Conservation (phyloP, 2,113 vertebrate genomes). For the Corythornis madagascariensis region DNA sequence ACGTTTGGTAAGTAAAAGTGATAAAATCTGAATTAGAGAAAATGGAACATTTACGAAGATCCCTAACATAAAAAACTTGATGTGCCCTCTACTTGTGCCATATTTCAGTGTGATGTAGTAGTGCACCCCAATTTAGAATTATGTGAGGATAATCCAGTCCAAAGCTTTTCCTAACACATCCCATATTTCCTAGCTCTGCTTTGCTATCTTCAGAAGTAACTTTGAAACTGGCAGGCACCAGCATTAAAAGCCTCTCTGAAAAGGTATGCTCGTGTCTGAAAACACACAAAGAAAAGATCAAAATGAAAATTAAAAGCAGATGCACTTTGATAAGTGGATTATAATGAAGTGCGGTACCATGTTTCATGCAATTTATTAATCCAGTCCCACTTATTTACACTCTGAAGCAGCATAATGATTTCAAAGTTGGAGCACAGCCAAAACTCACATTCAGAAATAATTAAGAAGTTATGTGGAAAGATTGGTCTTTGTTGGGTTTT, state of each 20-base stretch:
- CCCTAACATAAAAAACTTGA: neutral
- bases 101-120: neutral
- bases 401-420: constrained; percentile 58
- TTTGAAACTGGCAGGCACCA: constrained; percentile 6
- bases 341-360: constrained; percentile 68
- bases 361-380: constrained; percentile 72
- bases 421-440: constrained; percentile 64
- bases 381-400: constrained; percentile 64
- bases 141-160: neutral
- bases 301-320: constrained; percentile 71
- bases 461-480: constrained; percentile 24
- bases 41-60: neutral
- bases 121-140: neutral
- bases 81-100: neutral
- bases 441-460: constrained; percentile 61
- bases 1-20: neutral
- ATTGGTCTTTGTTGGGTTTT: neutral
- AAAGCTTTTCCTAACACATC: neutral
- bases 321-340: constrained; percentile 70
- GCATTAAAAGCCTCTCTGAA: neutral
- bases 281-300: constrained; percentile 49
- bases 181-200: neutral
- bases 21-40: neutral
- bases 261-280: constrained; percentile 21
- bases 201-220: constrained; percentile 14